Percentiles rank a stretch among this genome's conserved stretches.
Evolutionary conservation across 2,797 vertebrate genomes (phyloP).

Genomic region (Pogonophryne albipinna): DNA sequence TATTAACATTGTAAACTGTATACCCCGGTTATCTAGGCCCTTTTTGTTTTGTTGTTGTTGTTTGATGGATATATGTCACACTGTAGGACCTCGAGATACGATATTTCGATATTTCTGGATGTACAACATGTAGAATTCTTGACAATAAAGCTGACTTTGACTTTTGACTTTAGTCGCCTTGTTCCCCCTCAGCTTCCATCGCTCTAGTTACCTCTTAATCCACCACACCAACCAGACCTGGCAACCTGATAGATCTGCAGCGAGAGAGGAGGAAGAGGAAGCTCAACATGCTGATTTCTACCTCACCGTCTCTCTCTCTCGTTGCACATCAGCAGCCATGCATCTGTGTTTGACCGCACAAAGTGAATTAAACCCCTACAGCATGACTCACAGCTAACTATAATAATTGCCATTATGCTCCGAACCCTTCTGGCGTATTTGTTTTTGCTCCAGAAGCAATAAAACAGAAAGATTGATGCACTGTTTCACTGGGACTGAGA

Average conservation of each 20-base stretch:
- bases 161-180: conserved; percentile 1
- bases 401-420: neutral
- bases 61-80: no score
- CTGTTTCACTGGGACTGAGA: conserved; percentile 1
- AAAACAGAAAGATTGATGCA: conserved; percentile 33
- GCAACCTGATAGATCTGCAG: conserved; percentile 66
- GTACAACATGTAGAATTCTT: no score
- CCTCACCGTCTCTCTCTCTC: conserved; percentile 2
- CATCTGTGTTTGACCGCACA: conserved; percentile 16
- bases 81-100: no score
- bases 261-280: conserved; percentile 26
- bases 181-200: conserved; percentile 64
- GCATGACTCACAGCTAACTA: neutral
- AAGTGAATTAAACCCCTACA: neutral
- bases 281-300: conserved; percentile 47
- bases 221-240: conserved; percentile 45
- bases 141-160: no score
- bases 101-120: no score
- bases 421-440: neutral
- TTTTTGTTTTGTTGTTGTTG: no score
- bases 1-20: no score
- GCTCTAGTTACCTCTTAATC: conserved; percentile 71
- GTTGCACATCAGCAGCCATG: conserved; percentile 1
- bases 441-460: conserved; percentile 28
- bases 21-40: no score